Percentiles rank a stretch among this genome's conserved stretches.
These are phyloP conservation scores for Oophaga pumilio DNA, from an alignment of 2,113 vertebrate species.

Conservation along the genomic window DNA sequence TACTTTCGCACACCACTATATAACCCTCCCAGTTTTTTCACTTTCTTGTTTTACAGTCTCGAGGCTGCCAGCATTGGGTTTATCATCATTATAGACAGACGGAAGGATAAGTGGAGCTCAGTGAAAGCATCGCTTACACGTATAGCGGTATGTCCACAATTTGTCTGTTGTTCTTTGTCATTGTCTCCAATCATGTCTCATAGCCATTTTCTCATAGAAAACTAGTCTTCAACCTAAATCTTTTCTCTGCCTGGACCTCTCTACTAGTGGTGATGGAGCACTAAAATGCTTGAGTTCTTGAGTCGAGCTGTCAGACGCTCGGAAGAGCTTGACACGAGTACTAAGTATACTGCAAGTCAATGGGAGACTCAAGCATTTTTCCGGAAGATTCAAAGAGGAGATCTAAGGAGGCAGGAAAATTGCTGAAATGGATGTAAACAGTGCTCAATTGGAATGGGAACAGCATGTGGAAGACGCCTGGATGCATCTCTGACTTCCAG, in stretches of 20 bases:
- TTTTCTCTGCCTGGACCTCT: background rate
- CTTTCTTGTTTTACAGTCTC: conserved; percentile 74
- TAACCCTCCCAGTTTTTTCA: conserved; percentile 26
- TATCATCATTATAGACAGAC: conserved; percentile 89
- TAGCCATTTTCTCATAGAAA: background rate
- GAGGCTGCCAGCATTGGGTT: conserved; percentile 95
- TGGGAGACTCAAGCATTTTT: too few species aligned
- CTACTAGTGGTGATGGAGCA: background rate
- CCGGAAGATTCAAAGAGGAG: too few species aligned
- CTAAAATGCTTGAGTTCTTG: too few species aligned
- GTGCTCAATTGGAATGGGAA: too few species aligned
- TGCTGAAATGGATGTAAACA: too few species aligned
- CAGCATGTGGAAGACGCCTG: too few species aligned
- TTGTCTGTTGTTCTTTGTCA: background rate
- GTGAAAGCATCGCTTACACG: conserved; percentile 89
- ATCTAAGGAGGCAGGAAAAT: too few species aligned
- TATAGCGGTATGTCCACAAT: conserved; percentile 83
- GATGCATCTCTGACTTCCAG: too few species aligned
- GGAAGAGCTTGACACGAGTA: too few species aligned
- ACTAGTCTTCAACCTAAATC: background rate
- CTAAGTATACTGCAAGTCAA: too few species aligned
- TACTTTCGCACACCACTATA: too few species aligned
- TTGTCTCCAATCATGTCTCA: background rate
- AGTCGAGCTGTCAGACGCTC: too few species aligned
- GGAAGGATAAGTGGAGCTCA: conserved; percentile 94